Evolutionary conservation across 2,888 invertebrate species (phyloP), one percentile per base, ranked within the genome.

Genomic region (Noctua janthe): DNA sequence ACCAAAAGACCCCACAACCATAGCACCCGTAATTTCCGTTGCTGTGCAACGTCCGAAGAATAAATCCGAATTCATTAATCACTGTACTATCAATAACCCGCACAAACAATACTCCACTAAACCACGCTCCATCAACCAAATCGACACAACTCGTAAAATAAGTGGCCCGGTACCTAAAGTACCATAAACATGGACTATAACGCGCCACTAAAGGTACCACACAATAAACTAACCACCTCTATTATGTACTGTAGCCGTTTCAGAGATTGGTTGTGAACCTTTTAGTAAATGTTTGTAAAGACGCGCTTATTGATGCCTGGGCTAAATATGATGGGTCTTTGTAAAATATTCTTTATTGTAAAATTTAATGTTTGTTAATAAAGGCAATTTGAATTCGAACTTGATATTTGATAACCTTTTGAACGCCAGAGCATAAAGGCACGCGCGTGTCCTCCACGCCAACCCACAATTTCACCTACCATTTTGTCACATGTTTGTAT

Each of bases 121-220:
- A 71, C 49, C 11, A 51, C 59, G 76, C 56, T 17, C 23, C 69
- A 62, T 74, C 35, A 79, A 82, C 51, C n/a, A 69, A 73, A 77
- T 69, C 81, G 56, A 43, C 54, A 56, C 70, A 59, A 17, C 72
- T 74, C 78, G 74, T 80, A 75, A 62, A 82, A 87, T 85, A 83
- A 88, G 83, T 81, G 69, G 66, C 47, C 79, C 56, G 86, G 83
- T 71, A 79, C 79, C 35, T 51, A 87, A 78, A 75, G 88, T 80
- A 76, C 76, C 76, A 54, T 74, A 75, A 70, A 79, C 74, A 81
- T 66, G 51, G 51, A 62, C 74, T 73, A 70, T 39, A 77, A 78
- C 59, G 49, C 49, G 64, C 15, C 78, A 76, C 71, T 78, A 78
- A 87, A 78, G 49, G 81, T 67, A 71, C 74, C 71, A 15, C 43